Percentiles rank a stretch among this genome's conserved stretches.
These are phyloP conservation scores for Abrostola tripartita DNA, from an alignment of 2,888 invertebrate genomes.

Conservation along the genomic window DNA sequence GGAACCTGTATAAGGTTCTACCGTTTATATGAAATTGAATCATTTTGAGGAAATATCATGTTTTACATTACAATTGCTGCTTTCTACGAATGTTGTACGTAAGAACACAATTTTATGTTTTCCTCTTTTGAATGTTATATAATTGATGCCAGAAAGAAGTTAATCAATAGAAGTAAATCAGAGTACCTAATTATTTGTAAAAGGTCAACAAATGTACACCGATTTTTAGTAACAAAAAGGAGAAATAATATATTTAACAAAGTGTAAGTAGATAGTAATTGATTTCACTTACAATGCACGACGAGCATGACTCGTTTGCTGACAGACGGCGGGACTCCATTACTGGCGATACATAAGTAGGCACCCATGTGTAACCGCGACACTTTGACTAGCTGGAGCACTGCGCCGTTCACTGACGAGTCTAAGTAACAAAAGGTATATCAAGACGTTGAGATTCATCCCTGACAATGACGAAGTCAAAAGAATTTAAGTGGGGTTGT, in stretches of 20 bases:
- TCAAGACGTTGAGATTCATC: not conserved
- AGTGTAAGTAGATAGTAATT: not conserved
- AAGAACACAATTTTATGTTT: too few relatives aligned
- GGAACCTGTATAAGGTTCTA: too few relatives aligned
- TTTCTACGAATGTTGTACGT: too few relatives aligned
- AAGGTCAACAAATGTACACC: too few relatives aligned
- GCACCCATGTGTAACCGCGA: constrained; percentile 93
- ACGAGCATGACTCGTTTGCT: constrained; percentile 94
- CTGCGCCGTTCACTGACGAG: constrained; percentile 90
- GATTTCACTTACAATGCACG: constrained; percentile 92
- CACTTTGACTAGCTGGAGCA: constrained; percentile 90
- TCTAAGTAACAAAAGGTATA: constrained; percentile 76
- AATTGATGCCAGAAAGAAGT: too few relatives aligned
- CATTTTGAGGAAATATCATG: not conserved
- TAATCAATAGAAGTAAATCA: too few relatives aligned
- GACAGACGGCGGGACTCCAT: constrained; percentile 94
- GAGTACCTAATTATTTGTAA: constrained; percentile 17
- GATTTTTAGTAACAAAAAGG: too few relatives aligned
- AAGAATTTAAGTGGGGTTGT: too few relatives aligned
- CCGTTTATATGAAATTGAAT: not conserved
- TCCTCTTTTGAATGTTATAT: too few relatives aligned
- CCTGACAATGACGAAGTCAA: too few relatives aligned
- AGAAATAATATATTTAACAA: too few relatives aligned
- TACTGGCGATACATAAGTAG: constrained; percentile 93
- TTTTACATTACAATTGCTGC: not conserved